These are phyloP conservation scores for Cynocephalus volans DNA, from an alignment of 2,113 vertebrate genomes.

Conservation along the genomic window DNA sequence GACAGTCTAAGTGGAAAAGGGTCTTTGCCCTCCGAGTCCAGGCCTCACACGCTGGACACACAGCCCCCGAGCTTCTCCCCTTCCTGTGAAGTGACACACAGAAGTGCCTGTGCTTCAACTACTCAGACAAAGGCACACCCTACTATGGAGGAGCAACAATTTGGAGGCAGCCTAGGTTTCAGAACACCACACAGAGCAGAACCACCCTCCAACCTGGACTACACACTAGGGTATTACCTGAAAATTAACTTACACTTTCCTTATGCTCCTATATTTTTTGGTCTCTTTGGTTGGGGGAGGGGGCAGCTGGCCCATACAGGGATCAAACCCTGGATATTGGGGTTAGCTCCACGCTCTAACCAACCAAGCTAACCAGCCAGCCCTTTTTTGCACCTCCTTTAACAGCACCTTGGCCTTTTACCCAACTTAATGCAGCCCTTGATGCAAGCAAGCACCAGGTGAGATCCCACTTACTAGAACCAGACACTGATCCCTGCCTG, in stretches of 20 bases:
- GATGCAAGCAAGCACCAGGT: not conserved
- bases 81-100: not conserved
- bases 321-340: no score
- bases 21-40: no score
- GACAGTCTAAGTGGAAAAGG: not conserved
- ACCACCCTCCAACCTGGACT: not conserved
- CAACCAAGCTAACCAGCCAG: no score
- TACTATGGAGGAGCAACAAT: not conserved
- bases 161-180: not conserved
- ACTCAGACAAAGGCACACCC: not conserved
- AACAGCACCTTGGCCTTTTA: not conserved
- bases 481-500: not conserved
- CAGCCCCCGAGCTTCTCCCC: not conserved
- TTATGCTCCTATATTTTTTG: not conserved
- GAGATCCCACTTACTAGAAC: not conserved
- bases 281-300: not conserved
- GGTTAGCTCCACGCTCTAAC: no score
- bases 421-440: not conserved
- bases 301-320: no score
- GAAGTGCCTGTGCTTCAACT: not conserved
- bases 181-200: not conserved
- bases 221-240: not conserved
- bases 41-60: not conserved
- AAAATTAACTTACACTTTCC: not conserved
- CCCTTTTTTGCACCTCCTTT: no score